Base-by-base conservation (phyloP, 2,797 vertebrate species). In the Brachymystax lenok region DNA sequence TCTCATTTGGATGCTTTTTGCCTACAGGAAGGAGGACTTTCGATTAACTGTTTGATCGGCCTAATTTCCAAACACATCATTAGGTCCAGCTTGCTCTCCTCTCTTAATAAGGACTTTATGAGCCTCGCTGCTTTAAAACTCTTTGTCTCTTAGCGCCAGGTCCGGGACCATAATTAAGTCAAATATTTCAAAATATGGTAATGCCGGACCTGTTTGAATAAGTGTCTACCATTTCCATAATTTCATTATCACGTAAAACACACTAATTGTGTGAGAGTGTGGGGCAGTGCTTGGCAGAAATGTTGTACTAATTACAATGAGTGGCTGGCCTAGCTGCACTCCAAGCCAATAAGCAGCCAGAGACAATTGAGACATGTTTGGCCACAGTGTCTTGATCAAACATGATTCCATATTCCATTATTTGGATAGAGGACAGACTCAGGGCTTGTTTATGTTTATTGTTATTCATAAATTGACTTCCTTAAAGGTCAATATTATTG, bases 51-150 rank as follows among this genome's bases (percentile, higher is more conserved):
- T 46, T 46, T 46, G 40, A 46, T 46, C 10, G 40, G 40, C 95
- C 96, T 98, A 98, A 99, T 98, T 98, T 97, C 96, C 93, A 92
- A 94, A 97, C 97, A 98, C 97, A 98, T 99, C 97, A 98, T 99
- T 99, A 99, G 93, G 90, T 90, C 91, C 91, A 96, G 97, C 96
- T 96, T 91, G 95, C 96, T 88, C 90, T 79, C 90, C 95, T 94
- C 96, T 97, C 97, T 97, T 99, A 99, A 99, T 99, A 99, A 98
- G 97, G 96, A 97, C 96, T 98, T 98, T 98, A 99, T 97, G 97
- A 98, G 97, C 95, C 96, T 95, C 96, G 21, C 95, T 96, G 90
- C 70, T 86, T 97, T 97, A 92, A 95, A 96, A 95, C 94, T 96
- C 96, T 95, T 96, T 88, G 93, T 94, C 95, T 96, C 90, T 93